A percentile compares a stretch with the other conserved stretches of the same genome.
Evolutionary conservation across 2,113 vertebrate genomes (phyloP).

Genomic region (Rutilus rutilus): DNA sequence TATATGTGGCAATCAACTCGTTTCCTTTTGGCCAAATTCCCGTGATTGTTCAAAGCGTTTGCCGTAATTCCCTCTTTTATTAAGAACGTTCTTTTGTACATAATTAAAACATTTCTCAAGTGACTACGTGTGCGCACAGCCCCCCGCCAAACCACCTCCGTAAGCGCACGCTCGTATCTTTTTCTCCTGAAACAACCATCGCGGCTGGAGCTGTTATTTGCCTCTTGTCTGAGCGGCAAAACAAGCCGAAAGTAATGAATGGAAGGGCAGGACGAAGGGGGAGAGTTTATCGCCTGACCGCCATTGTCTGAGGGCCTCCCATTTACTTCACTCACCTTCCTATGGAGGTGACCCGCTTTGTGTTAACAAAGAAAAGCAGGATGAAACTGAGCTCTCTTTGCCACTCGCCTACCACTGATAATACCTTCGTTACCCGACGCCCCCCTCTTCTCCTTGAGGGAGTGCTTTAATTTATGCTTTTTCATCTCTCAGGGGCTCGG

Average conservation of each 20-base stretch:
- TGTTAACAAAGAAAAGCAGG: conserved; percentile 77
- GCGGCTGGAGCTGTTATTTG: conserved; percentile 57
- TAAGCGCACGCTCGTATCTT: conserved; percentile 48
- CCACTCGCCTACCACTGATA: conserved; percentile 72
- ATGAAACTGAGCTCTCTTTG: conserved; percentile 76
- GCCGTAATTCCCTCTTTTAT: conserved; percentile 81
- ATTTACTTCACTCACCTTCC: conserved; percentile 75
- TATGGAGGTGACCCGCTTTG: conserved; percentile 77
- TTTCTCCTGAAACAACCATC: conserved; percentile 53
- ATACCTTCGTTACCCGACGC: conserved; percentile 67
- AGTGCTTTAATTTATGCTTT: conserved; percentile 77
- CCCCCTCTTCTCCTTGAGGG: conserved; percentile 71
- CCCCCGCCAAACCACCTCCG: conserved; percentile 16
- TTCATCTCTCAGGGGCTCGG: conserved; percentile 73
- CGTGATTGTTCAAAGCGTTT: conserved; percentile 82
- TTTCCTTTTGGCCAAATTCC: conserved; percentile 95
- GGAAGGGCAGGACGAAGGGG: conserved; percentile 67
- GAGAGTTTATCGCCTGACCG: conserved; percentile 72
- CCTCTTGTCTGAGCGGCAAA: conserved; percentile 53
- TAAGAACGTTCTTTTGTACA: conserved; percentile 76
- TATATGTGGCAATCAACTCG: conserved; percentile 78
- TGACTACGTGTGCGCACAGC: conserved; percentile 65
- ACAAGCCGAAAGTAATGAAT: conserved; percentile 59
- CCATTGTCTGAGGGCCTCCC: conserved; percentile 69
- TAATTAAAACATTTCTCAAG: conserved; percentile 83